Conservation (phyloP, 37 sponge, comb jelly and placozoan genomes). For the Aplysina aerophoba region DNA sequence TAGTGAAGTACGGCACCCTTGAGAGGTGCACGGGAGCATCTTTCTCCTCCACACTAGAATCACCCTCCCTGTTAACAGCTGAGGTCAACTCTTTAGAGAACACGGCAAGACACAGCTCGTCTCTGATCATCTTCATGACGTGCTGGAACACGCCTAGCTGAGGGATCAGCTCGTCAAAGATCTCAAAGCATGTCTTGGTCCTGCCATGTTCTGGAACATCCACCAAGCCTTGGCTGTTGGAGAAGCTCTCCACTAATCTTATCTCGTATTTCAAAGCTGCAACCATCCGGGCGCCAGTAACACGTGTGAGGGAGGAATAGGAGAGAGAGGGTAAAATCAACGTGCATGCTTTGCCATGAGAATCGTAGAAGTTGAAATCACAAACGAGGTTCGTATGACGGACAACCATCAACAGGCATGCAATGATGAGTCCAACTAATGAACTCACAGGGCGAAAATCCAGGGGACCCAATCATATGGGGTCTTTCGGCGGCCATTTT, state of each 20-base stretch:
- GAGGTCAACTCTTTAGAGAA: constrained; percentile 34
- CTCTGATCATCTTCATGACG: constrained; percentile 60
- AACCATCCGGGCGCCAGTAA: background rate
- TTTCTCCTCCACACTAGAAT: background rate
- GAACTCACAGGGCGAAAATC: constrained; percentile 61
- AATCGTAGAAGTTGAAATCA: no score
- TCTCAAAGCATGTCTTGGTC: constrained; percentile 54
- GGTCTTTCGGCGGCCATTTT: constrained; percentile 19
- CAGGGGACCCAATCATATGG: constrained; percentile 59
- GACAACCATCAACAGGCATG: background rate
- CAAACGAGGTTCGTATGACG: background rate
- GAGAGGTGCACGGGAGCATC: background rate
- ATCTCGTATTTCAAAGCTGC: constrained; percentile 73
- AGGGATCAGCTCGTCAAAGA: constrained; percentile 76
- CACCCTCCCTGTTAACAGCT: background rate
- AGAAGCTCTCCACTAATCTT: constrained; percentile 34
- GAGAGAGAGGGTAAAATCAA: background rate
- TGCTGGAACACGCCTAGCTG: constrained; percentile 75
- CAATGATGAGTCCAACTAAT: background rate
- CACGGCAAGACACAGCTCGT: constrained; percentile 63
- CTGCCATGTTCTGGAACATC: background rate
- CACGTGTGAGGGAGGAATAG: background rate
- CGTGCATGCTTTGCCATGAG: no score
- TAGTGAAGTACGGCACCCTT: constrained; percentile 53
- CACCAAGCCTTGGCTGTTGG: background rate